Evolutionary conservation across 2,888 invertebrate species (phyloP).

Genomic region (Lithosia quadra): DNA sequence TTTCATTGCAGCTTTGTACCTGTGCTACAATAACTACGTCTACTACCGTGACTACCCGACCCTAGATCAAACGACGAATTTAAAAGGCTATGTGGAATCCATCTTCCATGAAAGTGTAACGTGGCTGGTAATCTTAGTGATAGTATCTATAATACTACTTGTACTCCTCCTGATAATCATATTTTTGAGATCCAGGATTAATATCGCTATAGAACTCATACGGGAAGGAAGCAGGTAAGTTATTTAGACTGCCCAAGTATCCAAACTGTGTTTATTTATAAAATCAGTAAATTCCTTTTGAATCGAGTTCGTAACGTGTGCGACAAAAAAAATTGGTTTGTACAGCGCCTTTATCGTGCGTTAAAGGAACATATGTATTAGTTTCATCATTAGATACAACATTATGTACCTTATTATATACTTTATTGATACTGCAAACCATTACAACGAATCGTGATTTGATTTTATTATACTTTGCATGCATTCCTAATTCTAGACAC

Average conservation of each 20-base stretch:
- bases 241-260: neutral
- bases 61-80: slow-evolving; percentile 70
- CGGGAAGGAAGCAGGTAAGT: slow-evolving; percentile 95
- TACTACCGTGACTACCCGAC: slow-evolving; percentile 79
- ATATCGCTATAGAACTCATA: slow-evolving; percentile 96
- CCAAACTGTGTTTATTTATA: neutral
- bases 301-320: no score
- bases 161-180: slow-evolving; percentile 92
- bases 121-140: slow-evolving; percentile 91
- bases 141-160: slow-evolving; percentile 87
- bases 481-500: no score
- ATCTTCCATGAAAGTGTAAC: slow-evolving; percentile 87
- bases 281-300: no score
- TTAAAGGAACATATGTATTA: no score
- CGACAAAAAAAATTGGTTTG: no score
- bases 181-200: slow-evolving; percentile 93
- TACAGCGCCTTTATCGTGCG: no score
- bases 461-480: no score
- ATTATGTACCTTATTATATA: no score
- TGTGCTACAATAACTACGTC: slow-evolving; percentile 87
- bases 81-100: slow-evolving; percentile 77
- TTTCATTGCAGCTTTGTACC: slow-evolving; percentile 84
- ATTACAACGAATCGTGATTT: no score
- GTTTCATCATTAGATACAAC: no score
- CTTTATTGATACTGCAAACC: no score